Evolutionary conservation across 2,888 invertebrate species (phyloP), one percentile per base, ranked within the genome.

Genomic region (Pseudococcus longispinus): DNA sequence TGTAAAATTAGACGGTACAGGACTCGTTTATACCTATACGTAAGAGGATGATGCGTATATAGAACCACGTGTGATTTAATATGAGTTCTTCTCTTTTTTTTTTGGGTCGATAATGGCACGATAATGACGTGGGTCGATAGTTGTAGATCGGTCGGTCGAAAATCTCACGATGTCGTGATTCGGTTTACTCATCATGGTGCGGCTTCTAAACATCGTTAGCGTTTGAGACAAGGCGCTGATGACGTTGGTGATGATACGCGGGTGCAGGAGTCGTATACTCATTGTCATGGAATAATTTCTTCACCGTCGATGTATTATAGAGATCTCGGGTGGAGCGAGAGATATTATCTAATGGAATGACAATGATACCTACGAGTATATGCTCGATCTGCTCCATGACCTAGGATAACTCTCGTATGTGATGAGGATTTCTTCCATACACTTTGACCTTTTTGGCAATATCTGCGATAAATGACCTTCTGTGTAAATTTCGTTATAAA

Each of bases 101-200:
- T 77, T 77, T 42, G 77, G 77, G 77, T 77, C 77, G 77, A 77
- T 77, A 77, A 77, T 77, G 77, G 77, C 77, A 77, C 77, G 77
- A 77, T 77, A 77, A 77, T 77, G 77, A 77, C 77, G 77, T 77
- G 77, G 77, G 77, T 77, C 77, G 77, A 77, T 77, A 37, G 32
- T 70, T 70, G 70, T 77, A 77, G 77, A 77, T 77, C 77, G 77
- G 77, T 77, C 77, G 77, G 77, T 77, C 77, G 77, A 77, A 77
- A 77, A 77, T 77, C 77, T 77, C 77, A 77, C 77, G 77, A 77
- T 77, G 77, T 77, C 77, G 77, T 77, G 77, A 77, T 77, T 77
- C 77, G 11, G 77, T 77, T 77, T 77, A 77, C 77, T 77, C 77
- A 77, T 77, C 77, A 77, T 2, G 29, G 70, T 70, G 9, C 20